phyloP scores from a whole-genome alignment of 2,888 invertebrate genomes.

The Orchesellides sinensis region DNA sequence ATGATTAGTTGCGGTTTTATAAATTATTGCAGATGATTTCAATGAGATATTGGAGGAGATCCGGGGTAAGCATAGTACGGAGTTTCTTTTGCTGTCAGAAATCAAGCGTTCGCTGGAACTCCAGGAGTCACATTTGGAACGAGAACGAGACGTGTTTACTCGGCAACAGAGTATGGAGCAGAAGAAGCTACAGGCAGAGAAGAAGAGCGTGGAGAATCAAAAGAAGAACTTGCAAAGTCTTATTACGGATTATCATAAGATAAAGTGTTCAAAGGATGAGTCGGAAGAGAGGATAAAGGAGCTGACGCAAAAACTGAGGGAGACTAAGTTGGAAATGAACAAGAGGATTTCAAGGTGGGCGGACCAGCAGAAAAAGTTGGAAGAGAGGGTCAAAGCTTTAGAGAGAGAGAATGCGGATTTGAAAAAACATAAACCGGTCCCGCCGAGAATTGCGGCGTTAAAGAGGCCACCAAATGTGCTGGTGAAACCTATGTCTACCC shows the following conservation, averaged over 20 bases:
- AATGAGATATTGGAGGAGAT: slow-evolving; percentile 25
- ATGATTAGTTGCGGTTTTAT: too few relatives aligned
- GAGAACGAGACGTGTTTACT: slow-evolving; percentile 20
- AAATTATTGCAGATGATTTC: slow-evolving; percentile 3
- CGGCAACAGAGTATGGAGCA: slow-evolving; percentile 9
- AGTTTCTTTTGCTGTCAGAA: slow-evolving; percentile 20
- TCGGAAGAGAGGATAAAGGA: slow-evolving; percentile 44
- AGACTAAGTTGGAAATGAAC: slow-evolving; percentile 55
- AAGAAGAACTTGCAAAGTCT: slow-evolving; percentile 32
- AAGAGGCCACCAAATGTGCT: slow-evolving; percentile 50
- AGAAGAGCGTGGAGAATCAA: slow-evolving; percentile 30
- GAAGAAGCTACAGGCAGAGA: slow-evolving; percentile 18
- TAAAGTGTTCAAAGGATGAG: slow-evolving; percentile 43
- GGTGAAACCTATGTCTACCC: too few relatives aligned
- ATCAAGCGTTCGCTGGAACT: slow-evolving; percentile 13
- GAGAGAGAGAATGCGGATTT: slow-evolving; percentile 61
- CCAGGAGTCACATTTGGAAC: slow-evolving; percentile 10
- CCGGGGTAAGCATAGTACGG: slow-evolving; percentile 7
- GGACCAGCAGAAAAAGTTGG: slow-evolving; percentile 59
- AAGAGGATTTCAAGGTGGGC: slow-evolving; percentile 50
- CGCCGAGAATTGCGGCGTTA: slow-evolving; percentile 10
- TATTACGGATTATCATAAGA: slow-evolving; percentile 42
- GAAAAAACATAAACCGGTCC: slow-evolving; percentile 21
- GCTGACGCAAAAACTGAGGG: slow-evolving; percentile 53
- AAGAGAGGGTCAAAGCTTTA: slow-evolving; percentile 51